phyloP scores from a whole-genome alignment of 2,888 invertebrate species.

The Leucophenga montana region DNA sequence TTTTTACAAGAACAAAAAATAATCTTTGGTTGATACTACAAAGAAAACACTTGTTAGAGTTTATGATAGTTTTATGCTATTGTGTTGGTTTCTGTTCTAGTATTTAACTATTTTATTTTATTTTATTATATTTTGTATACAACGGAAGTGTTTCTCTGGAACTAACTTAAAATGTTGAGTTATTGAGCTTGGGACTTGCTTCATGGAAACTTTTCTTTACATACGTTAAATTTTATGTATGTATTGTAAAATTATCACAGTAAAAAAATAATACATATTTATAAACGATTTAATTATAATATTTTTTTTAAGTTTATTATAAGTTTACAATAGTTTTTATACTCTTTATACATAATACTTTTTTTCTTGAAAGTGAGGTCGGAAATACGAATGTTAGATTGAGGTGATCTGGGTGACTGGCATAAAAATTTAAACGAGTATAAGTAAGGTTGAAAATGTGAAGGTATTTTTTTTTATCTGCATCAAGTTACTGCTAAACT shows the following conservation, averaged over 20 bases:
- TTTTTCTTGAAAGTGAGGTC: too few relatives aligned
- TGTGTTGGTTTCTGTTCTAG: slow-evolving; percentile 1
- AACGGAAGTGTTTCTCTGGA: slow-evolving; percentile 9
- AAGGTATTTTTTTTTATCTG: too few relatives aligned
- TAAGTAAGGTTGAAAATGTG: too few relatives aligned
- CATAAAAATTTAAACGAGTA: too few relatives aligned
- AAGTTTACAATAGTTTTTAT: too few relatives aligned
- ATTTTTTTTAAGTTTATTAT: too few relatives aligned
- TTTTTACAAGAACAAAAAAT: background rate
- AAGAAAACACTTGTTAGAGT: background rate
- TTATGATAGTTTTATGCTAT: slow-evolving; percentile 16
- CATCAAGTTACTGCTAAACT: too few relatives aligned
- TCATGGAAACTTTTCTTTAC: slow-evolving; percentile 2
- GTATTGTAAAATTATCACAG: slow-evolving; percentile 22
- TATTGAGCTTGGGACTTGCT: slow-evolving; percentile 2
- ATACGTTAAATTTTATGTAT: background rate
- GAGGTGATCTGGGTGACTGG: too few relatives aligned
- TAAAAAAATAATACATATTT: slow-evolving; percentile 8
- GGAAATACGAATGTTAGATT: too few relatives aligned
- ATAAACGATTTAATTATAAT: background rate
- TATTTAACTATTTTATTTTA: background rate
- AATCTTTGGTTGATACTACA: slow-evolving; percentile 22
- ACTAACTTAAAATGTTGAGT: background rate
- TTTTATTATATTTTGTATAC: background rate
- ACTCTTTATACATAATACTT: too few relatives aligned